These are phyloP conservation scores for Sinopyrophorus schimmeli DNA, from an alignment of 2,888 invertebrate species.

Conservation along the genomic window DNA sequence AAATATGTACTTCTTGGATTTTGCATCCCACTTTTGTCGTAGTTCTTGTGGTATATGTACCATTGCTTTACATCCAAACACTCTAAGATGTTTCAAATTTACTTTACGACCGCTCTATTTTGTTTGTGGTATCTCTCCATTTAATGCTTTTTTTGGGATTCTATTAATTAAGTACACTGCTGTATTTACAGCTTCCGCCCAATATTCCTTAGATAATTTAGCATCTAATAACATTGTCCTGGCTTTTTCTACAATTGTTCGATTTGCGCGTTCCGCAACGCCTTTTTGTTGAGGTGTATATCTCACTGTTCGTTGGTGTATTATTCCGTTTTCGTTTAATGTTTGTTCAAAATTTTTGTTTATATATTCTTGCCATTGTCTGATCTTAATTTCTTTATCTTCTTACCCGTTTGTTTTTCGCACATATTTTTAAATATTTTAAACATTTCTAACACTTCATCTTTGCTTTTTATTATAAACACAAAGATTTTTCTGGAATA, in stretches of 20 bases:
- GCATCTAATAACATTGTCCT: conserved; percentile 34
- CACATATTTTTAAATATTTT: too few relatives aligned
- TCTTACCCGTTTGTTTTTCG: conserved; percentile 14
- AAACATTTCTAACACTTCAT: conserved; percentile 2
- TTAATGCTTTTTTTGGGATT: conserved; percentile 29
- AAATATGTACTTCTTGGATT: too few relatives aligned
- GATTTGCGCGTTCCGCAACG: conserved; percentile 34
- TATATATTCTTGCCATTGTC: conserved; percentile 34
- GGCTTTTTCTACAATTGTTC: conserved; percentile 34
- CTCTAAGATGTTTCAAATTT: conserved; percentile 2
- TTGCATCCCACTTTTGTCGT: too few relatives aligned
- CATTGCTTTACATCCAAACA: too few relatives aligned
- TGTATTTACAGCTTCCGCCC: conserved; percentile 37
- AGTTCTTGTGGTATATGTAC: too few relatives aligned
- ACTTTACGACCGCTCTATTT: neutral
- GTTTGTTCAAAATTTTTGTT: conserved; percentile 23
- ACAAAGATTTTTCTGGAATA: neutral
- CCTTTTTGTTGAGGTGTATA: conserved; percentile 37
- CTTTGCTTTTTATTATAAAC: neutral
- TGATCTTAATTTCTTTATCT: conserved; percentile 18
- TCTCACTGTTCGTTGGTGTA: conserved; percentile 32
- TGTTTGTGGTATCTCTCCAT: too few relatives aligned
- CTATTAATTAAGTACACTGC: conserved; percentile 37
- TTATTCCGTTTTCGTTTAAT: conserved; percentile 27
- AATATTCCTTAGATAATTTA: conserved; percentile 33